A percentile compares a stretch with the other conserved stretches of the same genome.
Conservation (phyloP, 2,888 invertebrate species). For the Rhyacophila evoluta region DNA sequence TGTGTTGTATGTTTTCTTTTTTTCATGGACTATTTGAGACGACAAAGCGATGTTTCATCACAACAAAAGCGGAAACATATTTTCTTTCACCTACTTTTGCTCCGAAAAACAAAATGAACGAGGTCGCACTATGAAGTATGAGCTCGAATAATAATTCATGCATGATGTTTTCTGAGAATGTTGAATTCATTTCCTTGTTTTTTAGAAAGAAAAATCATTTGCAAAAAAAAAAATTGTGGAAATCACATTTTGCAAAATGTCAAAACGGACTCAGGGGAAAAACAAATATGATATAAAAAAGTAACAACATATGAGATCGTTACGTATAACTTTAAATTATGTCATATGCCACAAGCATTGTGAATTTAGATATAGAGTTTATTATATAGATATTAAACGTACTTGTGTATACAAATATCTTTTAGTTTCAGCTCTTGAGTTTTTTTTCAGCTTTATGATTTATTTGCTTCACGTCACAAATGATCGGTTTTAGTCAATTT, state of each 20-base stretch:
- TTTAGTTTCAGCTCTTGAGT: too few species aligned
- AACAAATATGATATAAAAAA: not conserved
- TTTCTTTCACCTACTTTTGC: not conserved
- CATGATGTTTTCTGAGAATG: slow-evolving; percentile 6
- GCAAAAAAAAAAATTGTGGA: not conserved
- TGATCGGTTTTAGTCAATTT: too few species aligned
- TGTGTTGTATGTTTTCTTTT: too few species aligned
- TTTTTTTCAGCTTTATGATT: too few species aligned
- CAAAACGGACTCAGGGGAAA: not conserved
- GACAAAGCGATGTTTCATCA: not conserved
- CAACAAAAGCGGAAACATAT: not conserved
- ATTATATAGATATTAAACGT: too few species aligned
- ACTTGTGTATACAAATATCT: too few species aligned
- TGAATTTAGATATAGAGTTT: too few species aligned
- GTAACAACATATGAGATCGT: too few species aligned
- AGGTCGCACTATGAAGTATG: not conserved
- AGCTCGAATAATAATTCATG: not conserved
- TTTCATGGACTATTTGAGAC: not conserved
- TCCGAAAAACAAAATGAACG: not conserved
- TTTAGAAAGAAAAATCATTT: not conserved
- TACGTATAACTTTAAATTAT: too few species aligned
- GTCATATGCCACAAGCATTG: too few species aligned
- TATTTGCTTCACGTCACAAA: too few species aligned
- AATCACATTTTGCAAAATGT: not conserved
- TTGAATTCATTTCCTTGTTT: slow-evolving; percentile 15